Evolutionary conservation across 2,888 invertebrate species (phyloP), one percentile per base, ranked within the genome.

Genomic region (Lasius fuliginosus): DNA sequence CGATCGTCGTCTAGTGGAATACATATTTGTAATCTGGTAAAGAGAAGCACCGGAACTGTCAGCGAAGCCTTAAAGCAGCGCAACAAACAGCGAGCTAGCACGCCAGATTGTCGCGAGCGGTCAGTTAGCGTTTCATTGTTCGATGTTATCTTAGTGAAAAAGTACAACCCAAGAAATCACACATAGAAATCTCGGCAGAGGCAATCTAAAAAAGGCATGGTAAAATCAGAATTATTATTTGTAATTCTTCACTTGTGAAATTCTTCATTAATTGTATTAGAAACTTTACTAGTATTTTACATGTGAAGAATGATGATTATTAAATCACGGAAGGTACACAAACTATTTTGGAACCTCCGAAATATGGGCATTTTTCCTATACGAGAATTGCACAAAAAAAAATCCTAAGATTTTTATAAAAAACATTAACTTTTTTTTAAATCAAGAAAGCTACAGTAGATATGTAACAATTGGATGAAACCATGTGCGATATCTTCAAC

Each of bases 31-130:
- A 95, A 95, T 94, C 94, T 93, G 92, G 94, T 95, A 95, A 95
- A 95, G 93, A 94, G 95, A 95, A 95, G 94, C 95, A 94, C 94
- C 91, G 92, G 88, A 94, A 94, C 93, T 94, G 94, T 92, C 87
- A 74, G 89, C 87, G 94, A 94, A 94, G 94, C 94, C 94, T 82
- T 93, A 36, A 36, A 36, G 94, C 73, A 87, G 83, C 46, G 60
- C 46, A 33, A 58, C n/a, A 58, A 69, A 69, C 58, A 6, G 23
- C 12, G 15, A 58, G 27, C 23, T 3, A 42, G 12, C 23, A 18
- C 33, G 46, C 33, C 68, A 27, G 56, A 15, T n/a, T 15, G 33
- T 3, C n/a, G 56, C 40, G 40, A 53, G 58, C 8, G 9, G 23
- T 46, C 46, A 69, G 71, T 69, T 42, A 68, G 46, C 46, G 58